Base-by-base conservation (phyloP, 2,888 invertebrate genomes). In the Sipha maydis region DNA sequence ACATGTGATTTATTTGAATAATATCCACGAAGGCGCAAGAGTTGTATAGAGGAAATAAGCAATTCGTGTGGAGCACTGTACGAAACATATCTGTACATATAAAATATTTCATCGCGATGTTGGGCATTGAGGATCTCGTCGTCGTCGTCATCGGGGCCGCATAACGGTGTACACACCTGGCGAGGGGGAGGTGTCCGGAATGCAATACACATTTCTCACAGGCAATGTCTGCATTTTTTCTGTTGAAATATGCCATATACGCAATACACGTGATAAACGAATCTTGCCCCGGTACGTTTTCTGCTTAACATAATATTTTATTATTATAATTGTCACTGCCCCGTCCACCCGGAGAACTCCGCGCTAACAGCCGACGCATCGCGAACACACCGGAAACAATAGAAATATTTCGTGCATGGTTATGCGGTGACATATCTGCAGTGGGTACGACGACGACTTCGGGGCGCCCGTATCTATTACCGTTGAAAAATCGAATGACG, bases 1-100 rank as follows among this genome's bases (percentile, higher is more conserved):
- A 14, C 21, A 25, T 61, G 61, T 7, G 61, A 61, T 61, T 61
- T 61, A 19, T 5, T 25, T 61, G 21, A 61, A 25, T 21, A 25
- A 61, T 21, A 61, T 61, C 48, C 17, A 0, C n/a, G 34, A 17
- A 34, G 34, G 34, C 4, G 4, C 34, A 61, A 21, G 61, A 61
- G 61, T 5, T 19, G 21, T 5, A n/a, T n/a, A 25, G 25, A 61
- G 61, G 61, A 61, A 61, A 61, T 48, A 48, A 1, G 11, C 14
- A 48, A 11, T 48, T 14, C 48, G 11, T 14, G 48, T 54, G 34
- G n/a, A 61, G 38, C 61, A 38, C 38, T 54, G 38, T 61, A 11
- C 79, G 34, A 17, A 80, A 38, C 79, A n/a, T 80, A 61, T n/a
- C n/a, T n/a, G n/a, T n/a, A n/a, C n/a, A n/a, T 61, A 61, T 61